Evolutionary conservation across 2,797 vertebrate species (phyloP).

Genomic region (Sarcoramphus papa): DNA sequence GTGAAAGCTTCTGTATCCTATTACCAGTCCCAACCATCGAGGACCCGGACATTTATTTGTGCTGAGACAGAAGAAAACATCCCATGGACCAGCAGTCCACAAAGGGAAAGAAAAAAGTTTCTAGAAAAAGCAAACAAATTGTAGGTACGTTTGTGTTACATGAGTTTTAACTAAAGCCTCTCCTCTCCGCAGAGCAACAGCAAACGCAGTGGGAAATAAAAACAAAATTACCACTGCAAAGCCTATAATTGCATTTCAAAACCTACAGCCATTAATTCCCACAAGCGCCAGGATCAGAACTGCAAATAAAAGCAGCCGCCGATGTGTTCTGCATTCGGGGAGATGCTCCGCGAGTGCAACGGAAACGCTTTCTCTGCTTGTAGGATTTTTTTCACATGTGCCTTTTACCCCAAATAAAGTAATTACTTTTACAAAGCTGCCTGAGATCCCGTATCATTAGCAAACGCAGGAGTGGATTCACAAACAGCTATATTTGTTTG

Average conservation of each 20-base stretch:
- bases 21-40: not conserved
- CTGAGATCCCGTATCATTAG: not conserved
- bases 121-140: conserved; percentile 31
- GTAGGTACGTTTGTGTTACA: not conserved
- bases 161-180: conserved; percentile 28
- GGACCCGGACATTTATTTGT: not conserved
- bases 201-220: conserved; percentile 55
- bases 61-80: not conserved
- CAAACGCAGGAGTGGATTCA: not conserved
- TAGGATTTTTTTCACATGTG: not conserved
- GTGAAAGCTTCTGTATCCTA: not conserved
- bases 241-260: conserved; percentile 62
- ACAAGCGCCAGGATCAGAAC: not conserved
- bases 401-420: not conserved
- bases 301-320: not conserved
- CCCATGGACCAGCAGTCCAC: not conserved
- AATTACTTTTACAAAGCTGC: not conserved
- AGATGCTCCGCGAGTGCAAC: not conserved
- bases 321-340: not conserved
- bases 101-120: not conserved
- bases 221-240: conserved; percentile 49
- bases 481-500: not conserved
- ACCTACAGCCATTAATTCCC: conserved; percentile 46
- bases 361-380: fast-evolving
- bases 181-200: not conserved